Evolutionary conservation across 2,797 vertebrate genomes (phyloP).

Genomic region (Characodon lateralis): DNA sequence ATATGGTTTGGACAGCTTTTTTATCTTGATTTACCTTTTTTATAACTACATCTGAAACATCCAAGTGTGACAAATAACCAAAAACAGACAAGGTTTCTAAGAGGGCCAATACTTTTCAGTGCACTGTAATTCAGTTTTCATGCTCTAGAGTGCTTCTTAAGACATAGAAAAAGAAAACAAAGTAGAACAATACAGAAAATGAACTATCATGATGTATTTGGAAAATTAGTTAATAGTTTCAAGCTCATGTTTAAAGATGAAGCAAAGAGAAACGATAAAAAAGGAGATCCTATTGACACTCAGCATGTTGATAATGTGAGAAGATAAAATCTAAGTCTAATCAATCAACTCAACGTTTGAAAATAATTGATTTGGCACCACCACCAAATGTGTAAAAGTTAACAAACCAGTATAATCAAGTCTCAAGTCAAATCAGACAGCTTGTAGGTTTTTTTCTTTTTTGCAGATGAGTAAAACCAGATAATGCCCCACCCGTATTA

Average conservation of each 20-base stretch:
- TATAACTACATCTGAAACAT: neutral
- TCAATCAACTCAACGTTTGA: conserved; percentile 49
- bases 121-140: neutral
- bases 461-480: conserved; percentile 9
- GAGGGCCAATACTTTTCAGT: neutral
- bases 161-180: neutral
- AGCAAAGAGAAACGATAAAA: conserved; percentile 5
- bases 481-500: neutral
- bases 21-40: neutral
- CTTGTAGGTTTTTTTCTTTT: neutral
- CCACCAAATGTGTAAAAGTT: conserved; percentile 31
- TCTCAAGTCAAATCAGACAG: neutral
- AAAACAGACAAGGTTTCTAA: neutral
- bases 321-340: conserved; percentile 48
- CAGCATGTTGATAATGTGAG: conserved; percentile 70
- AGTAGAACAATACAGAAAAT: neutral
- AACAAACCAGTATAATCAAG: conserved; percentile 5
- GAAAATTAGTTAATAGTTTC: neutral
- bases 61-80: neutral
- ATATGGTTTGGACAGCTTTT: neutral
- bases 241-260: conserved; percentile 10
- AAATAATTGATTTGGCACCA: conserved; percentile 1
- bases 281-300: conserved; percentile 51
- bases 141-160: neutral
- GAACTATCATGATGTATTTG: neutral